Evolutionary conservation across 2,113 vertebrate genomes (phyloP).

Genomic region (Panthera leo): DNA sequence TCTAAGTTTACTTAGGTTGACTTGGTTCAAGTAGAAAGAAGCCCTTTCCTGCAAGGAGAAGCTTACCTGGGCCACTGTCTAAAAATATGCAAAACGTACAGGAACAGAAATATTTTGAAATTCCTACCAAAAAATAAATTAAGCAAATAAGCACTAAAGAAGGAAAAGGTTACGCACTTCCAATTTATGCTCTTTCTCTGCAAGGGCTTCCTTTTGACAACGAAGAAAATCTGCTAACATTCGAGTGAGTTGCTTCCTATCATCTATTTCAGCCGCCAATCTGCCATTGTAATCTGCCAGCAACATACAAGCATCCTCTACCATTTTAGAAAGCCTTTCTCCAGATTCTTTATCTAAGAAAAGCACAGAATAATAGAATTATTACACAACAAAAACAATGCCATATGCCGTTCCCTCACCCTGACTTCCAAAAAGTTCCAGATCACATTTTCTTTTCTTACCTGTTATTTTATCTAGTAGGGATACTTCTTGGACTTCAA

Average conservation of each 20-base stretch:
- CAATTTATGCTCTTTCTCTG: conserved; percentile 98
- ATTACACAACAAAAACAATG: conserved; percentile 42
- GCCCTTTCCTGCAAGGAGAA: neutral
- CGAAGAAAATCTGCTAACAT: conserved; percentile 96
- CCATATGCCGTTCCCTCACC: neutral
- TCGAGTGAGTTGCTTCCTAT: conserved; percentile 96
- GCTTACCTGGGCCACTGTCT: conserved; percentile 57
- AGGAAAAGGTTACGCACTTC: conserved; percentile 95
- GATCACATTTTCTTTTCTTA: conserved; percentile 77
- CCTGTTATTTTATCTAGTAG: conserved; percentile 97
- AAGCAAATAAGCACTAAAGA: conserved; percentile 80
- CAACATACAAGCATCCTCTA: conserved; percentile 98
- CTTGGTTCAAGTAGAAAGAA: conserved; percentile 41
- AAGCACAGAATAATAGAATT: conserved; percentile 63
- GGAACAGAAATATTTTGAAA: conserved; percentile 56
- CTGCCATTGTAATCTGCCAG: conserved; percentile 99
- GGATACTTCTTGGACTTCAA: conserved; percentile 97
- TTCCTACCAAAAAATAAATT: conserved; percentile 71
- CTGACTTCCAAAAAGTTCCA: neutral
- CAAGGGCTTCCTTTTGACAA: conserved; percentile 96
- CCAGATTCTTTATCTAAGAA: conserved; percentile 89
- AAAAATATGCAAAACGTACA: conserved; percentile 24
- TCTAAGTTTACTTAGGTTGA: conserved; percentile 40
- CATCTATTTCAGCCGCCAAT: conserved; percentile 98
- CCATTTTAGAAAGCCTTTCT: conserved; percentile 87